Evolutionary conservation across 1,140 invertebrate species (phyloP).

Genomic region (Achatina immaculata): DNA sequence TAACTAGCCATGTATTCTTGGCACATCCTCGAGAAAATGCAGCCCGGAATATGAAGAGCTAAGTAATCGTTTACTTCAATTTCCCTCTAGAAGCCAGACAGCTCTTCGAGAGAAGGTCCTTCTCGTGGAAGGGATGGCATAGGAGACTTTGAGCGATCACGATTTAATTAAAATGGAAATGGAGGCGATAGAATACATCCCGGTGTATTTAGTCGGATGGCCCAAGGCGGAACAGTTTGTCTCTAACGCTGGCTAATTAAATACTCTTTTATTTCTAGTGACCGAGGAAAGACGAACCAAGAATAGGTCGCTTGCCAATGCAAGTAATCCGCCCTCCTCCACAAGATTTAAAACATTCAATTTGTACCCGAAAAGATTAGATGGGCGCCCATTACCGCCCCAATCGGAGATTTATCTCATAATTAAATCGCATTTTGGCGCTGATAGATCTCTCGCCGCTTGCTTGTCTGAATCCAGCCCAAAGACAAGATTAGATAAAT

Average conservation of each 20-base stretch:
- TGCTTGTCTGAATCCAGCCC: conserved; percentile 43
- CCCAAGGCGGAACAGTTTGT: conserved; percentile 15
- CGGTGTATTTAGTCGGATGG: conserved; percentile 33
- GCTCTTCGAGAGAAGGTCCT: background rate
- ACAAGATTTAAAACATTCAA: conserved; percentile 60
- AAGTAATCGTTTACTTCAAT: conserved; percentile 54
- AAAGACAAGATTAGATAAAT: conserved; percentile 56
- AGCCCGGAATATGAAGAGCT: conserved; percentile 22
- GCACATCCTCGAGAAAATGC: conserved; percentile 26
- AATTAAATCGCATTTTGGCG: conserved; percentile 55
- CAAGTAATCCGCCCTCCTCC: conserved; percentile 46
- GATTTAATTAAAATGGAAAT: conserved; percentile 68
- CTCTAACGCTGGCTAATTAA: conserved; percentile 48
- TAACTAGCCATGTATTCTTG: conserved; percentile 30
- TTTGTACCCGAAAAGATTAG: conserved; percentile 56
- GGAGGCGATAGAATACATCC: conserved; percentile 38
- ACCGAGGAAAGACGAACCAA: conserved; percentile 43
- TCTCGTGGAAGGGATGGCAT: background rate
- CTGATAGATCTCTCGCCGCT: conserved; percentile 53
- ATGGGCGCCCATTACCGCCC: conserved; percentile 54
- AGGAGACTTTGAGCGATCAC: conserved; percentile 55
- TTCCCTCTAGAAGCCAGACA: conserved; percentile 31
- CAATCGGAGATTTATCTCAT: conserved; percentile 59
- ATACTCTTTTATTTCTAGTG: conserved; percentile 53
- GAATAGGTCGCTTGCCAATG: conserved; percentile 44